phyloP scores from a whole-genome alignment of 2,113 vertebrate genomes.

The Rhadina sibilatrix region DNA sequence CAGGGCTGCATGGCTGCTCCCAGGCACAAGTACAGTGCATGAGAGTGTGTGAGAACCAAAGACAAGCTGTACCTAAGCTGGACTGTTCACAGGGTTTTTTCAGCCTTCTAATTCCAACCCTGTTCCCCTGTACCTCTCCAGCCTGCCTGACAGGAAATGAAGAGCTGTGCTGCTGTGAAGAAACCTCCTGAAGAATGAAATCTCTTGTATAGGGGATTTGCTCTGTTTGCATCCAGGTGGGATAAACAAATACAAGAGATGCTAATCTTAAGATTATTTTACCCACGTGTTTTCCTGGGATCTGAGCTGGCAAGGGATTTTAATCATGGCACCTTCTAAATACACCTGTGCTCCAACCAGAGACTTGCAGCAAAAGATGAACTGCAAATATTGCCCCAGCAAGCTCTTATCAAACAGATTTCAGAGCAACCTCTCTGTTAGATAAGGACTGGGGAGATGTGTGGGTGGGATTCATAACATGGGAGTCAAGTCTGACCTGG shows the following conservation, averaged over 20 bases:
- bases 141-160: neutral
- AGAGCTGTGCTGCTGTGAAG: neutral
- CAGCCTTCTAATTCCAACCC: neutral
- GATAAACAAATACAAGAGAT: neutral
- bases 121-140: neutral
- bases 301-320: neutral
- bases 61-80: neutral
- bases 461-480: neutral
- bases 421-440: neutral
- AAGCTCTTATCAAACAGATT: neutral
- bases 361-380: neutral
- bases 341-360: neutral
- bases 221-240: neutral
- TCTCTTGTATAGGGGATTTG: neutral
- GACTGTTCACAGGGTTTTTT: neutral
- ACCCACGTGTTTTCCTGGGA: neutral
- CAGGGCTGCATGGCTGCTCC: neutral
- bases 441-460: neutral
- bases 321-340: neutral
- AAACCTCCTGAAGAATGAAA: neutral
- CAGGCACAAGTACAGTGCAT: neutral
- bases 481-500: neutral
- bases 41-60: neutral
- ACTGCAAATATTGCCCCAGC: neutral
- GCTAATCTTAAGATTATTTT: neutral